These are phyloP conservation scores for Seriola dumerili DNA, from an alignment of 2,113 vertebrate genomes.

Conservation along the genomic window DNA sequence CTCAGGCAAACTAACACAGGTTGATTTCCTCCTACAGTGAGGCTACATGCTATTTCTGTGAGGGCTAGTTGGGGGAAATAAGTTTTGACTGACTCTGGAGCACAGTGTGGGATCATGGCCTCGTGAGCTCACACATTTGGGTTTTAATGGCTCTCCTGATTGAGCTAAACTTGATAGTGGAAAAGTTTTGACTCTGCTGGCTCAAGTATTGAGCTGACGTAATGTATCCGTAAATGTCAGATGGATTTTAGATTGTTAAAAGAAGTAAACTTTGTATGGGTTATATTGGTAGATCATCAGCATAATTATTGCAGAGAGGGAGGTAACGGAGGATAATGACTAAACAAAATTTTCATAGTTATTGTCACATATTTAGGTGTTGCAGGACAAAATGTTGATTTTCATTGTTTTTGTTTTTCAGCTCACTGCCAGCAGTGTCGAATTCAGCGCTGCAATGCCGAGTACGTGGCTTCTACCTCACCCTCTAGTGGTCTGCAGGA, in stretches of 20 bases:
- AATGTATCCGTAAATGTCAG: constrained; percentile 41
- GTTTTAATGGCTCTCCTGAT: constrained; percentile 71
- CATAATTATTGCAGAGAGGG: neutral
- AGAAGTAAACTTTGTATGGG: neutral
- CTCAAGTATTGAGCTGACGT: constrained; percentile 38
- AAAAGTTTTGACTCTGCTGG: constrained; percentile 50
- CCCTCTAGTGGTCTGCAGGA: constrained; percentile 84
- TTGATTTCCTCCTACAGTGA: constrained; percentile 62
- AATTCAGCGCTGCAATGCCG: constrained; percentile 87
- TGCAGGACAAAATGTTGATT: neutral
- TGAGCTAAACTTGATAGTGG: constrained; percentile 67
- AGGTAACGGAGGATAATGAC: neutral
- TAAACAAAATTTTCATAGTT: neutral
- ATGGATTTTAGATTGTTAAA: constrained; percentile 2
- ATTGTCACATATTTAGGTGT: neutral
- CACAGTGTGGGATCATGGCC: constrained; percentile 60
- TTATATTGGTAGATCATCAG: neutral
- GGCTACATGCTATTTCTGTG: constrained; percentile 58
- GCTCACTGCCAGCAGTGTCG: constrained; percentile 87
- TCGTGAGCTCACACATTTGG: constrained; percentile 56
- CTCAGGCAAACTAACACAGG: constrained; percentile 66
- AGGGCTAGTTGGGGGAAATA: constrained; percentile 65
- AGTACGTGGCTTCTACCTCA: constrained; percentile 86
- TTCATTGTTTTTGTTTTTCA: constrained; percentile 55
- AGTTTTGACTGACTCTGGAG: constrained; percentile 63